Evolutionary conservation across 2,797 vertebrate genomes (phyloP).

Genomic region (Tapirus indicus): DNA sequence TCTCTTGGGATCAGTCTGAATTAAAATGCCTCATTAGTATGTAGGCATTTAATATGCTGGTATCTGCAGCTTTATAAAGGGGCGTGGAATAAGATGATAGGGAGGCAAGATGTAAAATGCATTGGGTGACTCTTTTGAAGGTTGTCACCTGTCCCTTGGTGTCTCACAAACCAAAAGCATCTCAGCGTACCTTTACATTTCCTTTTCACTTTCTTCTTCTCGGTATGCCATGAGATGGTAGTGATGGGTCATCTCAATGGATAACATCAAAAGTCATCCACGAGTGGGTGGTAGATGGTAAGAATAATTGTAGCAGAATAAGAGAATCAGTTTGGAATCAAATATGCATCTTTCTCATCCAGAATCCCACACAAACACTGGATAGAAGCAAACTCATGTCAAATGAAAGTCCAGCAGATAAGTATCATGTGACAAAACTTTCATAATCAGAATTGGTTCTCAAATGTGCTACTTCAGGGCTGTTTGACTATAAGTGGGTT

Average conservation of each 20-base stretch:
- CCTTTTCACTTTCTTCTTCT: neutral
- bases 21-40: slow-evolving; percentile 17
- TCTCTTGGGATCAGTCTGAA: neutral
- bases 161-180: neutral
- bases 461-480: neutral
- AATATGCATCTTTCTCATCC: neutral
- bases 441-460: neutral
- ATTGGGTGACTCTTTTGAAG: neutral
- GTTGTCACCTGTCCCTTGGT: neutral
- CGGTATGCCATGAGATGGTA: neutral
- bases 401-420: neutral
- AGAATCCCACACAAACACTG: neutral
- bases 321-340: neutral
- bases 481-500: neutral
- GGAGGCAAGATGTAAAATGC: neutral
- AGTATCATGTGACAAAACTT: neutral
- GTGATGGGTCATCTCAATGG: neutral
- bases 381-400: neutral
- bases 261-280: neutral
- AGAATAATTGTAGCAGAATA: neutral
- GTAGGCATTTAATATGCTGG: neutral
- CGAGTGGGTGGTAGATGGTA: neutral
- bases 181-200: neutral
- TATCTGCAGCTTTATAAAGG: slow-evolving; percentile 13
- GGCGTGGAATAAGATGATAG: neutral